Percentiles rank a stretch among this genome's conserved stretches.
These are phyloP conservation scores for Sinosuthora webbiana DNA, from an alignment of 2,113 vertebrate species.

Conservation along the genomic window DNA sequence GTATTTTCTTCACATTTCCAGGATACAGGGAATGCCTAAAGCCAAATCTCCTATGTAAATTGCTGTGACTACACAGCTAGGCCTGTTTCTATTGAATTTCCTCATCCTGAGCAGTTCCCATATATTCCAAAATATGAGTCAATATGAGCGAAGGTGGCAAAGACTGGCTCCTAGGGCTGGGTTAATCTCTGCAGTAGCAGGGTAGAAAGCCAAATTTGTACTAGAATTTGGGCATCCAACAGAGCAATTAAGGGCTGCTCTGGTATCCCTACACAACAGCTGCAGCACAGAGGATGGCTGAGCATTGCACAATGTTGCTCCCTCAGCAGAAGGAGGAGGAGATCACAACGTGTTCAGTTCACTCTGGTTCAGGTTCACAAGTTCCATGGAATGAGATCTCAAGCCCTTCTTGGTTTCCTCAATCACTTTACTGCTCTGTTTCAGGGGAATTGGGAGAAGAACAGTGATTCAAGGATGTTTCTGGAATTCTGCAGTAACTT, in stretches of 20 bases:
- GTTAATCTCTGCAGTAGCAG: background rate
- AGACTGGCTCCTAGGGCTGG: background rate
- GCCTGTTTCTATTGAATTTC: background rate
- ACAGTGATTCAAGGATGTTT: slow-evolving; percentile 1
- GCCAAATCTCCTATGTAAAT: background rate
- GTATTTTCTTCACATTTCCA: background rate
- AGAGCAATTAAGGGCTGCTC: background rate
- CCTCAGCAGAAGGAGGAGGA: background rate
- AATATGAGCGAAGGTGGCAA: background rate
- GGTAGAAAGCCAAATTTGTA: background rate
- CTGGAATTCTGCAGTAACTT: background rate
- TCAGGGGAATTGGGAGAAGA: background rate
- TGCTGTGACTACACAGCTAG: background rate
- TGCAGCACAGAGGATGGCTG: background rate
- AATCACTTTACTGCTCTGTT: background rate
- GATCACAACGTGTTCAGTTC: rapidly evolving
- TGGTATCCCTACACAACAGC: background rate
- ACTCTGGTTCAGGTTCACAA: background rate
- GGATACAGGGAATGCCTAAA: background rate
- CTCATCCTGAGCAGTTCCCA: background rate
- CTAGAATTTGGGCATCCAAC: background rate
- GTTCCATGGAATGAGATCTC: background rate
- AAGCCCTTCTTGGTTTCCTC: background rate
- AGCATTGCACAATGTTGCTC: background rate
- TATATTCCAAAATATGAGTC: background rate